phyloP scores from a whole-genome alignment of 2,888 invertebrate genomes.

The Ectemnius lituratus region DNA sequence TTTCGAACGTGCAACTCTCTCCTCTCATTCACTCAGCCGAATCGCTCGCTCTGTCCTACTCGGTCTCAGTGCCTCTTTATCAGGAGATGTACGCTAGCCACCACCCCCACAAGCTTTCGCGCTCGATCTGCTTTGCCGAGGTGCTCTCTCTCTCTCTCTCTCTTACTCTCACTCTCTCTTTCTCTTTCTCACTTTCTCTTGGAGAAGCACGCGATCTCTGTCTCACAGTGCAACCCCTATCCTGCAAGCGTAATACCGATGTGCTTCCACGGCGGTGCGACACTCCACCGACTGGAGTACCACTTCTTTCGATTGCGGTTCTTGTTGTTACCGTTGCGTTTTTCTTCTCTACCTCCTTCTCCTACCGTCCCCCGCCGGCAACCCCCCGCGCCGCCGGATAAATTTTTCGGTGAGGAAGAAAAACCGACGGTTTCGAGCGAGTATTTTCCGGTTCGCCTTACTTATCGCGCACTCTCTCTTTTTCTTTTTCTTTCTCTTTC shows the following conservation, averaged over 20 bases:
- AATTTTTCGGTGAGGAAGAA: neutral
- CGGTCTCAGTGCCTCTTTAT: conserved; percentile 35
- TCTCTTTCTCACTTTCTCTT: conserved; percentile 28
- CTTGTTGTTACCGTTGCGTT: conserved; percentile 31
- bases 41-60: conserved; percentile 33
- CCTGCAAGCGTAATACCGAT: conserved; percentile 47
- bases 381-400: neutral
- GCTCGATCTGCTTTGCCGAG: conserved; percentile 38
- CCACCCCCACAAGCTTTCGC: neutral
- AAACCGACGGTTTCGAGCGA: neutral
- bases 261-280: conserved; percentile 50
- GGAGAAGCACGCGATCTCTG: conserved; percentile 8
- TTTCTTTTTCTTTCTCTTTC: too few relatives aligned
- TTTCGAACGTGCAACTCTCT: conserved; percentile 11
- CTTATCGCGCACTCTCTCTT: neutral
- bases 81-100: neutral
- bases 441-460: conserved; percentile 21
- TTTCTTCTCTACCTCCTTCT: neutral
- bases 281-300: conserved; percentile 39
- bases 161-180: conserved; percentile 30
- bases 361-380: too few relatives aligned
- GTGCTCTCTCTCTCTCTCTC: conserved; percentile 18
- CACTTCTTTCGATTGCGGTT: conserved; percentile 49
- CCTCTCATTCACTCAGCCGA: conserved; percentile 13
- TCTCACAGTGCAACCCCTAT: conserved; percentile 25